Percentiles rank a stretch among this genome's conserved stretches.
Evolutionary conservation across 2,797 vertebrate species (phyloP).

Genomic region (Melanotaenia boesemani): DNA sequence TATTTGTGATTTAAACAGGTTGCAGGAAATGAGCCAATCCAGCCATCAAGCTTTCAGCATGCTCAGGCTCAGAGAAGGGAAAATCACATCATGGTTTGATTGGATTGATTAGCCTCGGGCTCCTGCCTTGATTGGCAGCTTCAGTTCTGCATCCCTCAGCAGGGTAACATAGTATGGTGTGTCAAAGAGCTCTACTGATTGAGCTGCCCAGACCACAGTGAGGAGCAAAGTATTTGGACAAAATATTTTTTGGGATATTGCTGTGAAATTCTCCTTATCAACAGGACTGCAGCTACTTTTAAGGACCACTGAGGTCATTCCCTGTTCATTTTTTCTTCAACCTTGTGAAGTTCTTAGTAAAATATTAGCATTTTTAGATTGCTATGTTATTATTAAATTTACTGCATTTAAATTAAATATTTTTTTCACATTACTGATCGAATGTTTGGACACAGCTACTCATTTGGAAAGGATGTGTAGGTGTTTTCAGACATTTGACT

Average conservation of each 20-base stretch:
- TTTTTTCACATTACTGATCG: not conserved
- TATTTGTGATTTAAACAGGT: conserved; percentile 59
- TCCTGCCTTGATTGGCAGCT: conserved; percentile 76
- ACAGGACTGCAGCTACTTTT: conserved; percentile 1
- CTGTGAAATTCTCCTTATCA: conserved; percentile 39
- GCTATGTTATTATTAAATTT: not conserved
- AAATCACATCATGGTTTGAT: conserved; percentile 68
- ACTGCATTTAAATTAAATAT: not conserved
- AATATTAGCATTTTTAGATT: not conserved
- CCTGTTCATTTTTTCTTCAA: not conserved
- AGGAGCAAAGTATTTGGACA: conserved; percentile 29
- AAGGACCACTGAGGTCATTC: conserved; percentile 21
- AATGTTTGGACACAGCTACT: conserved; percentile 3
- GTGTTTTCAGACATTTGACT: too few species aligned
- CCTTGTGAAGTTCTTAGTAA: not conserved
- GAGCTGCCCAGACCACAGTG: conserved; percentile 50
- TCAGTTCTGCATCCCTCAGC: conserved; percentile 71
- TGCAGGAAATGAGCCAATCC: conserved; percentile 61
- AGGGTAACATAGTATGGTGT: conserved; percentile 59
- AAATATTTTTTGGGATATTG: conserved; percentile 26
- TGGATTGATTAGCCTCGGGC: conserved; percentile 76
- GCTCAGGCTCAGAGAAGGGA: conserved; percentile 51
- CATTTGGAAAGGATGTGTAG: too few species aligned
- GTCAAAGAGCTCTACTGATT: conserved; percentile 67
- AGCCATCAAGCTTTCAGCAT: conserved; percentile 61